phyloP scores from a whole-genome alignment of 2,797 vertebrate species.

The Pantherophis vulpinus region DNA sequence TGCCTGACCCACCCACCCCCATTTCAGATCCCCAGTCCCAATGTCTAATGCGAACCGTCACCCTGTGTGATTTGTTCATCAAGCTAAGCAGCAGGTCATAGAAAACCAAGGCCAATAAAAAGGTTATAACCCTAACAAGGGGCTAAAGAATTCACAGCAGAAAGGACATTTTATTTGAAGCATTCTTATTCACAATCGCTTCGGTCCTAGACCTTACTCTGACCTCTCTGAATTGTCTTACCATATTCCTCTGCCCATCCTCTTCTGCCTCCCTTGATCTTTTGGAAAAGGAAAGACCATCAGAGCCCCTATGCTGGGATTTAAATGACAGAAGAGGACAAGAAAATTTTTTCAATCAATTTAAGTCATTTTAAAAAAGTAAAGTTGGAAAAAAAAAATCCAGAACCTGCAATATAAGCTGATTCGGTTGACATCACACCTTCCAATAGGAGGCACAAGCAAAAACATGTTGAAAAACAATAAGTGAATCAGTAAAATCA shows the following conservation, averaged over 20 bases:
- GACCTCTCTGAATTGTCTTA: background rate
- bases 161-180: background rate
- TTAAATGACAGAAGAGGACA: slow-evolving; percentile 49
- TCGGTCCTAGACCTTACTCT: background rate
- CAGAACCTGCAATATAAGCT: slow-evolving; percentile 31
- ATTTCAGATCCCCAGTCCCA: background rate
- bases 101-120: background rate
- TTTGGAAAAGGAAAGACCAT: slow-evolving; percentile 24
- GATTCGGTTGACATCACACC: slow-evolving; percentile 18
- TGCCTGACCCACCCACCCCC: background rate
- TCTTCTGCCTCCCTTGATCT: background rate
- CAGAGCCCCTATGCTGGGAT: slow-evolving; percentile 40
- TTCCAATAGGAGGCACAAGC: slow-evolving; percentile 31
- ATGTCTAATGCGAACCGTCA: background rate
- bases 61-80: background rate
- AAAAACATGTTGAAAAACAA: background rate
- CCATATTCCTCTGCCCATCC: slow-evolving; percentile 29
- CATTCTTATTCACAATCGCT: background rate
- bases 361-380: slow-evolving; percentile 36
- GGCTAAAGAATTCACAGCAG: background rate
- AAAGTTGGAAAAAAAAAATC: background rate
- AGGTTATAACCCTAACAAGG: background rate
- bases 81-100: background rate
- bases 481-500: slow-evolving; percentile 1
- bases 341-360: slow-evolving; percentile 61